A percentile compares a stretch with the other conserved stretches of the same genome.
These are phyloP conservation scores for Plestiodon gilberti DNA, from an alignment of 2,113 vertebrate genomes.

Conservation along the genomic window DNA sequence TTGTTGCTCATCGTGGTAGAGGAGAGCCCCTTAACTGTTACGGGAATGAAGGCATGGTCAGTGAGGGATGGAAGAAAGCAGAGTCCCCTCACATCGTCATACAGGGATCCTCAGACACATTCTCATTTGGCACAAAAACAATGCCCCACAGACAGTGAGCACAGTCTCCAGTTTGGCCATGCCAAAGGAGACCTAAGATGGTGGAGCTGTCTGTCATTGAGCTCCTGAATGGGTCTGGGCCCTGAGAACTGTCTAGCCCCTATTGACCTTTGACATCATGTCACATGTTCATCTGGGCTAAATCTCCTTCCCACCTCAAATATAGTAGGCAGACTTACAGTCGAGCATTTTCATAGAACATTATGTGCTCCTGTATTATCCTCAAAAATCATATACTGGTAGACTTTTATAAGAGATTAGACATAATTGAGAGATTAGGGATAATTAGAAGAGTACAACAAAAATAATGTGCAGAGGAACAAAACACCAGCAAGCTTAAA, in stretches of 20 bases:
- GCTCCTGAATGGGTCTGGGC: background rate
- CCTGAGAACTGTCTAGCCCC: too few species aligned
- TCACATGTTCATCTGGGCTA: background rate
- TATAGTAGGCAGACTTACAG: background rate
- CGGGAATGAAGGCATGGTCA: background rate
- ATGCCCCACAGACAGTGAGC: background rate
- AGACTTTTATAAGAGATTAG: background rate
- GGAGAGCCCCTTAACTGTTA: background rate
- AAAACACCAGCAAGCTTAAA: background rate
- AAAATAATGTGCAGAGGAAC: background rate
- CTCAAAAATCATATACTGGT: background rate
- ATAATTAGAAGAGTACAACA: background rate
- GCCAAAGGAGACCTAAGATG: background rate
- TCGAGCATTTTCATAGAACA: background rate
- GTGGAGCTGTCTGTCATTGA: background rate
- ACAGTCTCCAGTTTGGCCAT: background rate
- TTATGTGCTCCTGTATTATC: background rate
- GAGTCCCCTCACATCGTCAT: background rate
- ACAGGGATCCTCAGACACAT: background rate
- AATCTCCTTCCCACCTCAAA: background rate
- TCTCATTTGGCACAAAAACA: too few species aligned
- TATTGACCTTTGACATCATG: background rate
- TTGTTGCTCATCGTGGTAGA: background rate
- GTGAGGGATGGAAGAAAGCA: background rate
- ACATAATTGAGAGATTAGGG: background rate